Conservation (phyloP, 2,888 invertebrate genomes). For the Bhutanitis thaidina region DNA sequence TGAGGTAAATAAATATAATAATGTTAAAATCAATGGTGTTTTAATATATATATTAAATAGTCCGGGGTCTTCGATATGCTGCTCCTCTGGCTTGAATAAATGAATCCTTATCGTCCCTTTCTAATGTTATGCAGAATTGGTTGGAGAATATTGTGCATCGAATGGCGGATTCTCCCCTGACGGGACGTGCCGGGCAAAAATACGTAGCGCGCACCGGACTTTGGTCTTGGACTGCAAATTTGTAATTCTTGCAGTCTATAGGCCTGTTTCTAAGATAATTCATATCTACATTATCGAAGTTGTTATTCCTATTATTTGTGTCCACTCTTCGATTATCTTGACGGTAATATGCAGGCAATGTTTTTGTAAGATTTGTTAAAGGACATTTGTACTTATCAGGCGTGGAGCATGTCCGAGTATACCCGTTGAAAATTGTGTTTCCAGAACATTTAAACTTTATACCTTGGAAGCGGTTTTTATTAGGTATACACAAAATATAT, state of each 20-base stretch:
- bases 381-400: conserved; percentile 64
- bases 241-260: conserved; percentile 70
- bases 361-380: conserved; percentile 39
- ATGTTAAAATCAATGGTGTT: not conserved
- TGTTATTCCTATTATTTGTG: conserved; percentile 23
- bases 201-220: conserved; percentile 53
- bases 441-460: conserved; percentile 70
- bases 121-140: conserved; percentile 63
- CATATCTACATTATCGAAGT: conserved; percentile 20
- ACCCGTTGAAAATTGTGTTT: conserved; percentile 64
- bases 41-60: conserved; percentile 10
- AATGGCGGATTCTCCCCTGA: conserved; percentile 44
- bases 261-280: conserved; percentile 32
- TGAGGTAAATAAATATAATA: conserved; percentile 6
- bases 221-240: conserved; percentile 56
- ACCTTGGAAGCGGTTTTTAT: conserved; percentile 64
- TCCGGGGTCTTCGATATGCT: conserved; percentile 54
- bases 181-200: conserved; percentile 62
- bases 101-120: conserved; percentile 58
- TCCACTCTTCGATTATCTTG: conserved; percentile 40
- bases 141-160: conserved; percentile 70
- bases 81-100: conserved; percentile 45
- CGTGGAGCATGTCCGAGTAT: conserved; percentile 59
- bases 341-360: conserved; percentile 35
- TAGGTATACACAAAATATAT: conserved; percentile 68